Conservation (phyloP, 2,888 invertebrate genomes). For the Eumacrocentrus americanus region DNA sequence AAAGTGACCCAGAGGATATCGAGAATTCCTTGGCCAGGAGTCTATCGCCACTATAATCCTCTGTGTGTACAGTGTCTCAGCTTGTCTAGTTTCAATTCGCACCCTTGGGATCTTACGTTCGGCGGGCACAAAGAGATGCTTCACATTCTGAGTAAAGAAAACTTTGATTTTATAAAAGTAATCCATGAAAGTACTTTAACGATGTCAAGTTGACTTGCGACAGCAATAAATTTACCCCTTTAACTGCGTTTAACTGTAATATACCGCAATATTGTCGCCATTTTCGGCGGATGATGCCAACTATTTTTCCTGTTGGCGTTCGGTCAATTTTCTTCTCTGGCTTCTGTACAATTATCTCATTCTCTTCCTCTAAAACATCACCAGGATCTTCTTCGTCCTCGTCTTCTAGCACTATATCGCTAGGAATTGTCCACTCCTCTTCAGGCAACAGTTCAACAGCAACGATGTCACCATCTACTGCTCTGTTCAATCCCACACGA, state of each 20-base stretch:
- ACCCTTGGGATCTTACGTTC: slow-evolving; percentile 94
- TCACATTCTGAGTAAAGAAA: slow-evolving; percentile 54
- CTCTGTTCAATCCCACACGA: slow-evolving; percentile 84
- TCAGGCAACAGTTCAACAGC: slow-evolving; percentile 89
- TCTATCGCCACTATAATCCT: slow-evolving; percentile 96
- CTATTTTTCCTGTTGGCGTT: slow-evolving; percentile 77
- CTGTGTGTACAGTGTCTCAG: slow-evolving; percentile 78
- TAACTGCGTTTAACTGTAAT: slow-evolving; percentile 76
- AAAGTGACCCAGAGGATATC: slow-evolving; percentile 95
- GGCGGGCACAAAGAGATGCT: slow-evolving; percentile 93
- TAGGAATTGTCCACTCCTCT: slow-evolving; percentile 89
- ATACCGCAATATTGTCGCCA: slow-evolving; percentile 99
- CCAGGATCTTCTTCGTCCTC: slow-evolving; percentile 74
- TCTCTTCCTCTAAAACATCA: slow-evolving; percentile 70
- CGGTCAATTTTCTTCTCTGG: slow-evolving; percentile 44
- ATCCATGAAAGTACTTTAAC: no score
- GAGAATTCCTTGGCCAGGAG: slow-evolving; percentile 92
- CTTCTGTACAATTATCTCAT: slow-evolving; percentile 51
- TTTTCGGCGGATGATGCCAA: slow-evolving; percentile 95
- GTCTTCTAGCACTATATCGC: slow-evolving; percentile 81
- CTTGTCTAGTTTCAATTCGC: slow-evolving; percentile 93
- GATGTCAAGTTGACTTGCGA: background rate
- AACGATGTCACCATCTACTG: slow-evolving; percentile 93
- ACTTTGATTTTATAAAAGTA: no score
- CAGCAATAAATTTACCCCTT: slow-evolving; percentile 62